Evolutionary conservation across 2,113 vertebrate genomes (phyloP), one percentile per base, ranked within the genome.

Genomic region (Bolborhynchus lineola): DNA sequence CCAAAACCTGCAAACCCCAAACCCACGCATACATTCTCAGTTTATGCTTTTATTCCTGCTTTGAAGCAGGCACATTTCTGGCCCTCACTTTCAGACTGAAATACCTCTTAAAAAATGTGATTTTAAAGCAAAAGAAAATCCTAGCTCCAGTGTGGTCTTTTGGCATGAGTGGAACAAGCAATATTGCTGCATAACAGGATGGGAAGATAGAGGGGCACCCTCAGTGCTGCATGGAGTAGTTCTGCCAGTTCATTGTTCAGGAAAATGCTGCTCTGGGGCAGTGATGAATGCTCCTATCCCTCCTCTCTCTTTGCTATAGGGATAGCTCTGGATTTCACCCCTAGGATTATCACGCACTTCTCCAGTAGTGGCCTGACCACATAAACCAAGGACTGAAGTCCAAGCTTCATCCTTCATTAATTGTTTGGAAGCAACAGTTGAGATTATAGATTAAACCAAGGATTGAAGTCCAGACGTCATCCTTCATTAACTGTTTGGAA

Each of bases 191-290:
- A 52, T 35, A 90, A 88, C 68, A 68, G 64, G 68, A 94, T 47
- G 26, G 15, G 72, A 82, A 96, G 71, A 75, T 90, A 96, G 17
- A 94, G 60, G 28, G 31, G 55, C 72, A 96, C 49, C 42, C 71
- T 60, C 63, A 78, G 82, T 0, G 0, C 44, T 77, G 35, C 33
- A 25, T 88, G 60, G 41, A 91, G 25, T 71, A 59, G 35, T 93
- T 88, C 26, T 97, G 82, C 95, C 79, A 94, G 35, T 82, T 77
- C 78, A 90, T 65, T 95, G 69, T 88, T 92, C 37, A 65, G 49
- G 76, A 79, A 64, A 88, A 86, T 75, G 46, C 62, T 60, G 68
- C 49, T 95, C 37, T 89, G 57, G 50, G 52, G 65, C 63, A 91
- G 60, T 47, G 55, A 81, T 74, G 53, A 93, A 96, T 75, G 76